Evolutionary conservation across 2,797 vertebrate species (phyloP), one percentile per base, ranked within the genome.

Genomic region (Epinephelus awoara): DNA sequence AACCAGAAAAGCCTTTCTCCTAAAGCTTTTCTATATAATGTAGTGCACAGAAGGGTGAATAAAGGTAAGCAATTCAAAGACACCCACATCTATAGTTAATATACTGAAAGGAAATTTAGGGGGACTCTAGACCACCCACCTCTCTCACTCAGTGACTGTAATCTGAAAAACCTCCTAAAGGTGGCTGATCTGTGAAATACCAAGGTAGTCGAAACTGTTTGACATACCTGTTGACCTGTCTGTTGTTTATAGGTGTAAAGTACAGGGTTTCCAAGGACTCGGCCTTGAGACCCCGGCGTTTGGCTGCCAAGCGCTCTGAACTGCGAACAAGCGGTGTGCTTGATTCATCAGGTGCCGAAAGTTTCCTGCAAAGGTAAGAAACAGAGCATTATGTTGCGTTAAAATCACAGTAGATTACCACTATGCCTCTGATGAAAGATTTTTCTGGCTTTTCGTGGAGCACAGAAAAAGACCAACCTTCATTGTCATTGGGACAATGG

Each of bases 211-310:
- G 7, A 5, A 67, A 4, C 15, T 25, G 18, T 47, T 23, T 0
- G 2, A 46, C 70, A 4, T 58, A 93, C 88, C 91, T 92, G 59
- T 79, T 92, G 12, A 19, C 47, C 27, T 85, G 84, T 4, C 88
- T 93, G 77, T 67, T 75, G 54, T 91, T 94, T 81, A 97, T 95
- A 6, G 98, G 97, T 0, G 97, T 98, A 57, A 98, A 98, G 89
- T 96, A 98, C 5, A 98, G 95, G 0, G 96, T 97, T 89, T 98
- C 97, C 85, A 98, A 79, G 1, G 97, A 98, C 23, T 97, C 97
- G 0, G 94, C 79, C 7, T 93, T 92, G 1, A 83, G 72, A 6
- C 91, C 94, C 6, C 83, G 77, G 0, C 91, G 95, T 85, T 93
- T 96, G 0, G 96, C 93, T 0, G 93, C 90, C 49, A 95, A 88